Conservation (phyloP, 2,888 invertebrate genomes). For the Leptopilina syphax region DNA sequence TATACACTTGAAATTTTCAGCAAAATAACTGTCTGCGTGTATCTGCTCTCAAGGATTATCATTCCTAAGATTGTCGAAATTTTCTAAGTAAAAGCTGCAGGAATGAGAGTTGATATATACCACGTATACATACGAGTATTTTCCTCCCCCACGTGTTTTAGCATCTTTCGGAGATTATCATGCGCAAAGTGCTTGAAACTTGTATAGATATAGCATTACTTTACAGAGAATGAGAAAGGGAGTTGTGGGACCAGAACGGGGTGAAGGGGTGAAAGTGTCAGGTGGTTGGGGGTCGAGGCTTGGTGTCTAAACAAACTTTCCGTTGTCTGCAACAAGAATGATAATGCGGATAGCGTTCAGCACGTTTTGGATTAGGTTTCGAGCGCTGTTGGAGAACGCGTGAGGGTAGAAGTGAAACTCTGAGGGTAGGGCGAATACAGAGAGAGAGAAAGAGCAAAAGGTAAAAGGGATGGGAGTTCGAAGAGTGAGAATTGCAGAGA, state of each 20-base stretch:
- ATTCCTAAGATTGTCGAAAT: slow-evolving; percentile 38
- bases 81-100: slow-evolving; percentile 10
- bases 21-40: slow-evolving; percentile 8
- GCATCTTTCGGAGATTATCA: slow-evolving; percentile 62
- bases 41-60: slow-evolving; percentile 18
- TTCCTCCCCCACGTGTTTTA: not conserved
- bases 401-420: slow-evolving; percentile 32
- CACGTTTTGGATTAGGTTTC: slow-evolving; percentile 72
- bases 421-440: slow-evolving; percentile 21
- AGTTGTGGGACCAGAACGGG: not conserved
- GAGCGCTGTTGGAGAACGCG: slow-evolving; percentile 47
- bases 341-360: slow-evolving; percentile 68
- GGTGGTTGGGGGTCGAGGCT: slow-evolving; percentile 40
- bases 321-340: slow-evolving; percentile 72
- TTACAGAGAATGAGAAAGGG: slow-evolving; percentile 23
- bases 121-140: not conserved
- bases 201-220: slow-evolving; percentile 54
- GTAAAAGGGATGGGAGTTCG: slow-evolving; percentile 27
- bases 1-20: not conserved
- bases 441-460: slow-evolving; percentile 27
- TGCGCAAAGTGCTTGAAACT: slow-evolving; percentile 67
- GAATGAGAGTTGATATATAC: slow-evolving; percentile 8
- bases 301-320: slow-evolving; percentile 68
- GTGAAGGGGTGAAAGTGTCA: slow-evolving; percentile 10
- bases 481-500: slow-evolving; percentile 40